Evolutionary conservation across 1,140 invertebrate genomes (phyloP).

Genomic region (Pogonus chalceus): DNA sequence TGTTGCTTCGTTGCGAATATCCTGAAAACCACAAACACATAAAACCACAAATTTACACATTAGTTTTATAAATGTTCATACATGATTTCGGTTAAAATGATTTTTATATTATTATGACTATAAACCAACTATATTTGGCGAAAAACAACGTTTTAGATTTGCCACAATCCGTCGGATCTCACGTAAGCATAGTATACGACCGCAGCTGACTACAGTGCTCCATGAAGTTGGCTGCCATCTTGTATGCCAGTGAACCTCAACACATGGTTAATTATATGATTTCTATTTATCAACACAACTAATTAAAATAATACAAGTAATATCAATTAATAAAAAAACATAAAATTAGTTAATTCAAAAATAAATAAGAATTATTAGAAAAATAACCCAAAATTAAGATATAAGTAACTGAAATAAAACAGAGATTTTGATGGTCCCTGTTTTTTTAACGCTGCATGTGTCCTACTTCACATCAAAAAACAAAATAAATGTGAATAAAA

Average conservation of each 20-base stretch:
- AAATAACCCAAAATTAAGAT: not conserved
- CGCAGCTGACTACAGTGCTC: conserved; percentile 1
- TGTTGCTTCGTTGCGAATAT: not conserved
- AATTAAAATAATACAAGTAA: too few relatives aligned
- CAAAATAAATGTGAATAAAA: not conserved
- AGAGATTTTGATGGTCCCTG: not conserved
- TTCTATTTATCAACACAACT: too few relatives aligned
- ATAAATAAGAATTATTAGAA: too few relatives aligned
- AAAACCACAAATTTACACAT: not conserved
- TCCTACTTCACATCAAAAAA: conserved; percentile 3
- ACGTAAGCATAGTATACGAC: conserved; percentile 1
- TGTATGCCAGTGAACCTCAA: not conserved
- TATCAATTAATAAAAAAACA: too few relatives aligned
- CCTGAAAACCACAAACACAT: not conserved
- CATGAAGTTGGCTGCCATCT: conserved; percentile 3
- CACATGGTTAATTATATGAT: not conserved
- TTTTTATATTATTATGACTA: not conserved
- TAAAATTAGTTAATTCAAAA: too few relatives aligned
- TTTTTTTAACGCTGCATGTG: not conserved
- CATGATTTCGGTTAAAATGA: not conserved
- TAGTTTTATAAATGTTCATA: not conserved
- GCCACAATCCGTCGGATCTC: conserved; percentile 1
- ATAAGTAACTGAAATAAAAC: not conserved
- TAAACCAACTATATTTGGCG: not conserved
- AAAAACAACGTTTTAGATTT: not conserved